Evolutionary conservation across 2,888 invertebrate species (phyloP), one percentile per base, ranked within the genome.

Genomic region (Psylliodes chrysocephalus): DNA sequence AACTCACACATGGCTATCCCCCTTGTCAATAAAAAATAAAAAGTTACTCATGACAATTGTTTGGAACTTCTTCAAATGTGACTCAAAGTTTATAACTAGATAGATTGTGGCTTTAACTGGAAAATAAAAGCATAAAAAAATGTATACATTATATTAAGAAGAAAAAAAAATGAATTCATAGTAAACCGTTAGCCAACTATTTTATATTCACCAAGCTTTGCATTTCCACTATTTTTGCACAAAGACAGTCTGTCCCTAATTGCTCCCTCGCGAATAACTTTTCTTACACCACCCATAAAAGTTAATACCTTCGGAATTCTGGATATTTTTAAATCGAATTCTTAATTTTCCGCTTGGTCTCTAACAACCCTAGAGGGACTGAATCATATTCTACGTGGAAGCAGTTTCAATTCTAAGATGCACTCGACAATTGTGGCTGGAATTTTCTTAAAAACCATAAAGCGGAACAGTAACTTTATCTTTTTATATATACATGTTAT

Each of bases 321-420:
- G 19, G 49, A 49, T 49, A 49, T 28, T 49, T 30, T 49, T 49
- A 49, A 49, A 49, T 28, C 49, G 49, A 49, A 49, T 49, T 28
- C 49, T 12, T 49, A 49, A 49, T 49, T 49, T 49, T 49, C 47
- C 47, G 47, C 47, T 47, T 47, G 25, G 47, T 25, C 19, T 18
- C 12, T 25, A 47, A 22, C 47, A 22, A 49, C 49, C 28, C 49
- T 49, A 49, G 14, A 49, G 49, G 28, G 49, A 49, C 30, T 15
- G 17, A 25, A 17, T 17, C 49, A 49, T 17, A 28, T 49, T 28
- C 28, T 44, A 44, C 10, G 49, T 28, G 8, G 17, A 49, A 47
- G 10, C 25, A 25, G 22, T 47, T 47, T 47, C 22, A 47, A 25
- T 47, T 47, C 17, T 47, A 6, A 22, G 3, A 22, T 7, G n/a